Evolutionary conservation across 2,888 invertebrate species (phyloP), one percentile per base, ranked within the genome.

Genomic region (Embidobia sp.): DNA sequence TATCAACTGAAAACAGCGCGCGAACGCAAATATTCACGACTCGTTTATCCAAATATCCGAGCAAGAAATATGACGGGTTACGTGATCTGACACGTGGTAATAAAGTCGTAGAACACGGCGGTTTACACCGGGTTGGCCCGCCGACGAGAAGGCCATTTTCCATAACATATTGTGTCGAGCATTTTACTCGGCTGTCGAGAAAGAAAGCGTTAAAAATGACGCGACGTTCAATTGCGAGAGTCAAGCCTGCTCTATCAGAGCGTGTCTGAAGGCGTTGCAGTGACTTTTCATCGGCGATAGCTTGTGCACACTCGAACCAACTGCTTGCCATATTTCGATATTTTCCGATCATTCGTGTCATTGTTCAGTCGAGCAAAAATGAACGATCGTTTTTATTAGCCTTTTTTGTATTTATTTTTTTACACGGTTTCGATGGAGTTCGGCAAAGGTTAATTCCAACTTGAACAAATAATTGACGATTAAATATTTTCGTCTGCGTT

Each of bases 231-330:
- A 80, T 83, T 83, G 82, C 85, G 80, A 82, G 80, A 85, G 80
- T 76, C 80, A 78, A 79, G 77, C 31, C 16, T 8, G 40, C 37
- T 85, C 85, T 86, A 86, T 86, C 85, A 86, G 86, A 86, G 86
- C 86, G 85, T 86, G 85, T 86, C 86, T 83, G 81, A 82, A 82
- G 81, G 81, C 84, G 83, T 84, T 83, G 84, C 85, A 81, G 78
- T 77, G 81, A 84, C 81, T 83, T 83, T 84, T 82, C 80, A 84
- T 81, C 79, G 80, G 81, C 46, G 8, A 44, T 19, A 27, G n/a
- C 40, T 29, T 42, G 44, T 44, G 26, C 46, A 44, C 11, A 42
- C 51, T 44, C 35, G 7, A 63, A 6, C 8, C 8, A 27, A 35
- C 22, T 33, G 27, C 22, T 42, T 19, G n/a, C n/a, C 33, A 16